Base-by-base conservation (phyloP, 2,888 invertebrate species). In the Drosophila lutescens region DNA sequence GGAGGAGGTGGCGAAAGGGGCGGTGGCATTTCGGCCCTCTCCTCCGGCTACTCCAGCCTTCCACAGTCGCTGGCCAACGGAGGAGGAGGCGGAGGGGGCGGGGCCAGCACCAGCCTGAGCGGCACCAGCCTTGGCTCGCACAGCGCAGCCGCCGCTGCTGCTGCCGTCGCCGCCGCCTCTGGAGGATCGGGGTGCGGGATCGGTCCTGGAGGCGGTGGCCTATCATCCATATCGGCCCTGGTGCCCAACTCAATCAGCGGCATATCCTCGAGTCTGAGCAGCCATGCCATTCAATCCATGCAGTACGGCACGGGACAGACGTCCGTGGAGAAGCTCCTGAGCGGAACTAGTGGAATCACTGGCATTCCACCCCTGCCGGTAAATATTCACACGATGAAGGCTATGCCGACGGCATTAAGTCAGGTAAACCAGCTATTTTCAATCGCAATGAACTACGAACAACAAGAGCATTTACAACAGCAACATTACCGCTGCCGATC, bases 231-330 rank as follows among this genome's bases (percentile, higher is more conserved):
- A 85, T 91, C 90, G 83, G 83, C 79, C 74, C 74, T 91, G 74
- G 80, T 90, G 87, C 88, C 90, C 80, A 92, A 91, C 75, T 89
- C 91, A 75, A 88, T 91, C 71, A 90, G 90, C 75, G 91, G 91
- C 78, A 93, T 95, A 90, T 94, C 95, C 88, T 93, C 94, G 75
- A 95, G 95, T 89, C 94, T 95, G 75, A 95, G 95, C 80, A 95
- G 94, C 88, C 95, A 95, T 93, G 95, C 94, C 69, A 92, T 95
- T 78, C 91, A 91, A 78, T 86, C 90, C 13, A 12, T 63, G 62
- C 62, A 63, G 26, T 63, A 75, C 10, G 77, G 77, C 12, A 67
- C 69, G 50, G 93, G 90, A 50, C 84, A 89, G 91, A 76, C 93
- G 88, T 74, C 93, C 89, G 89, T 93, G 89, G 91, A 92, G 77